Conservation (phyloP, 2,113 vertebrate genomes). For the Pluvialis apricaria region DNA sequence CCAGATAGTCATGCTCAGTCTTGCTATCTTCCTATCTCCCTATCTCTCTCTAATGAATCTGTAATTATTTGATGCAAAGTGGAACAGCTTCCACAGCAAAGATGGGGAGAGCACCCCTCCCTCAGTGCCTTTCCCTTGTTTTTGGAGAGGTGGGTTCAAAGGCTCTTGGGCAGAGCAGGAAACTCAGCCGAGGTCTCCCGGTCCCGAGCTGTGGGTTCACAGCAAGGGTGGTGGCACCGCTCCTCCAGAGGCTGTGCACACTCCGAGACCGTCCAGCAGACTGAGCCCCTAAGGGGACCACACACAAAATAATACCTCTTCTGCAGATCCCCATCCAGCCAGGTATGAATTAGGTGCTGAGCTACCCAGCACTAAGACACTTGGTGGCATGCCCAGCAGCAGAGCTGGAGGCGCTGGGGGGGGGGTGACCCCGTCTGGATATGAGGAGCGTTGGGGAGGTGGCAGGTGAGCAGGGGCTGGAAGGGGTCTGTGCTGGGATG, state of each 20-base stretch:
- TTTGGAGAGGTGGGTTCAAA: slow-evolving; percentile 3
- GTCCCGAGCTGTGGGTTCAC: neutral
- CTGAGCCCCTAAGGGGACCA: neutral
- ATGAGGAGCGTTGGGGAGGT: neutral
- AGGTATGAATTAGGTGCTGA: neutral
- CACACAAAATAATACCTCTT: neutral
- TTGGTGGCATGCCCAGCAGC: neutral
- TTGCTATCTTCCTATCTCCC: slow-evolving; percentile 19
- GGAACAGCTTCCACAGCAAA: neutral
- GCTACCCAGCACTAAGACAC: neutral
- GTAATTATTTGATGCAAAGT: neutral
- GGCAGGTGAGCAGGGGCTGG: neutral
- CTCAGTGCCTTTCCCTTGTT: neutral
- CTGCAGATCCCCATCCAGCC: neutral
- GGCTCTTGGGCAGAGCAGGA: neutral
- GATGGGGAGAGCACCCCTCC: neutral
- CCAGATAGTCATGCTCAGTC: neutral
- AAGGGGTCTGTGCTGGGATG: neutral
- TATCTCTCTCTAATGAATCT: slow-evolving; percentile 14
- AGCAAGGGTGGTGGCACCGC: neutral
- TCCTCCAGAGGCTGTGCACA: neutral
- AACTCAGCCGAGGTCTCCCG: accelerated
- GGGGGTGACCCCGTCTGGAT: neutral
- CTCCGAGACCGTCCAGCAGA: neutral
- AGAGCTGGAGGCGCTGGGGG: neutral